Evolutionary conservation across 2,797 vertebrate genomes (phyloP).

Genomic region (Cyclopterus lumpus): DNA sequence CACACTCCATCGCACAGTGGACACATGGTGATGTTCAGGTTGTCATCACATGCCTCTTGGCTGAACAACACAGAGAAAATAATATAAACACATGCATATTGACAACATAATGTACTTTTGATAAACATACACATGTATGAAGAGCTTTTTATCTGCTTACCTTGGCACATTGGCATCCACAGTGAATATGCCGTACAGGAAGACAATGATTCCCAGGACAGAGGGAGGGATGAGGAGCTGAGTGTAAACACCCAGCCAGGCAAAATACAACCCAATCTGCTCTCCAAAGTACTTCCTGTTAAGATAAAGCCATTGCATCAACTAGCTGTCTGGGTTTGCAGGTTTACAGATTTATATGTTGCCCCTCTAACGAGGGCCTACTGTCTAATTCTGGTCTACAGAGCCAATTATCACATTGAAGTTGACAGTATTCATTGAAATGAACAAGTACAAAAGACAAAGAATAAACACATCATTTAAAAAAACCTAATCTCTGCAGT

Average conservation of each 20-base stretch:
- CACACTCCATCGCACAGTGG: slow-evolving; percentile 95
- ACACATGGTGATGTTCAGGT: slow-evolving; percentile 96
- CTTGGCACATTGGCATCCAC: slow-evolving; percentile 95
- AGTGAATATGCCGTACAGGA: slow-evolving; percentile 95
- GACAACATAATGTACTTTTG: not conserved
- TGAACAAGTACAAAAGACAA: not conserved
- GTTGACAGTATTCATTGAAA: not conserved
- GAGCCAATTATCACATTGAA: not conserved
- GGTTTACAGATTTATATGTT: not conserved
- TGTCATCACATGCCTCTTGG: slow-evolving; percentile 93
- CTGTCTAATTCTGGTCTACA: not conserved
- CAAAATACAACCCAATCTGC: slow-evolving; percentile 98
- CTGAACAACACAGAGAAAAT: slow-evolving; percentile 70
- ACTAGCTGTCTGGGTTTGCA: not conserved
- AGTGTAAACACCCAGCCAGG: slow-evolving; percentile 98
- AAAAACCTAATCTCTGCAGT: not conserved
- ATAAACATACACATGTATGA: not conserved
- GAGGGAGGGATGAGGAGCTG: slow-evolving; percentile 97
- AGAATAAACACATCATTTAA: not conserved
- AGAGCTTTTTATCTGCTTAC: slow-evolving; percentile 73
- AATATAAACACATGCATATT: not conserved
- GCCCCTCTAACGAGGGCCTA: not conserved
- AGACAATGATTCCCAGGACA: slow-evolving; percentile 93
- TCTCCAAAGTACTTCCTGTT: slow-evolving; percentile 98
- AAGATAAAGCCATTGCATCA: slow-evolving; percentile 26